Percentiles rank a stretch among this genome's conserved stretches.
Evolutionary conservation across 2,797 vertebrate species (phyloP).

Genomic region (Peromyscus aztecus): DNA sequence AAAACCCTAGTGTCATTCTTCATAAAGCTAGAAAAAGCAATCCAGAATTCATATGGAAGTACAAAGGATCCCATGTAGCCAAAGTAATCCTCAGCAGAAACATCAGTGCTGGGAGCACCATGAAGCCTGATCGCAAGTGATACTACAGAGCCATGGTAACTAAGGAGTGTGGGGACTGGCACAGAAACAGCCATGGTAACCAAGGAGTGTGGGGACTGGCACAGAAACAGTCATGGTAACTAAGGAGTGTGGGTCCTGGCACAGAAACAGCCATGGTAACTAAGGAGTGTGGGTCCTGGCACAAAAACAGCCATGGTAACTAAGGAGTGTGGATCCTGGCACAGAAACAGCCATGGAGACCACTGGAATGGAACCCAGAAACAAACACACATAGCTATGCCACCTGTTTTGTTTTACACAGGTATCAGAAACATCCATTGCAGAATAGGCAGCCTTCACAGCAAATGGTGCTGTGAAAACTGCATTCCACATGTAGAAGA

Average conservation of each 20-base stretch:
- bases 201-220: too few relatives aligned
- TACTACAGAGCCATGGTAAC: not conserved
- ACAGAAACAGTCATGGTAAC: too few relatives aligned
- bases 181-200: not conserved
- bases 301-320: too few relatives aligned
- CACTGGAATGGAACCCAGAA: not conserved
- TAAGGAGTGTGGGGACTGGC: not conserved
- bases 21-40: not conserved
- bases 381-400: not conserved
- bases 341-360: not conserved
- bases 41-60: not conserved
- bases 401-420: not conserved
- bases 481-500: not conserved
- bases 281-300: too few relatives aligned
- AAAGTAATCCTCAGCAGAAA: not conserved
- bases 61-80: not conserved
- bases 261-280: too few relatives aligned
- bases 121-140: not conserved
- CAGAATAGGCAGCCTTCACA: not conserved
- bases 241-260: too few relatives aligned
- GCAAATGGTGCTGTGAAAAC: not conserved
- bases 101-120: not conserved
- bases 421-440: not conserved
- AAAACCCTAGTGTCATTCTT: not conserved
- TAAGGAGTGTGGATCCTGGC: not conserved